Percentiles rank a stretch among this genome's conserved stretches.
These are phyloP conservation scores for Crotalus tigris DNA, from an alignment of 2,113 vertebrate genomes.

Conservation along the genomic window DNA sequence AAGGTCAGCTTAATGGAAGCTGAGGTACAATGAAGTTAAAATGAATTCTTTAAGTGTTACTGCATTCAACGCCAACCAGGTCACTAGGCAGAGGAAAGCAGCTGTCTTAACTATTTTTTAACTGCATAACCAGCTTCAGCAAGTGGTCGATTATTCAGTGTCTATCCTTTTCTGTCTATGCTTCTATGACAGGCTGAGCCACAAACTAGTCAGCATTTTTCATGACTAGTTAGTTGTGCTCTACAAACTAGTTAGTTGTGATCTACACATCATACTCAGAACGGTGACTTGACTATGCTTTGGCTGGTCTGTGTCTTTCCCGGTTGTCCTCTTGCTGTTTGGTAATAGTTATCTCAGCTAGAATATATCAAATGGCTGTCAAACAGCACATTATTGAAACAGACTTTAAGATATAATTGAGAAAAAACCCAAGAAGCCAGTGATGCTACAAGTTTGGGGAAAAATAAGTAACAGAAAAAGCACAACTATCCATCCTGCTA, in stretches of 20 bases:
- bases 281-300: slow-evolving; percentile 42
- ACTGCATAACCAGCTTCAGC: background rate
- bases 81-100: background rate
- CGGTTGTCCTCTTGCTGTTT: slow-evolving; percentile 43
- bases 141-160: background rate
- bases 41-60: background rate
- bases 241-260: background rate
- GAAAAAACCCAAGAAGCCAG: background rate
- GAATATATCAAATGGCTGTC: slow-evolving; percentile 10
- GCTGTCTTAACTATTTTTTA: background rate
- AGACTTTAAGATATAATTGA: slow-evolving; percentile 25
- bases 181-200: background rate
- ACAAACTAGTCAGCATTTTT: background rate
- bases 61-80: background rate
- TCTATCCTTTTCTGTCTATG: background rate
- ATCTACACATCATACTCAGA: background rate
- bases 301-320: background rate
- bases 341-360: slow-evolving; percentile 25
- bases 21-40: background rate
- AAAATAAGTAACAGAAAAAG: slow-evolving; percentile 9
- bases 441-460: background rate
- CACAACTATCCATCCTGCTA: slow-evolving; percentile 31
- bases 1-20: background rate
- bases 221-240: background rate
- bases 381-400: slow-evolving; percentile 29